Percentiles rank a stretch among this genome's conserved stretches.
Evolutionary conservation across 1,140 invertebrate species (phyloP).

Genomic region (Portunus trituberculatus): DNA sequence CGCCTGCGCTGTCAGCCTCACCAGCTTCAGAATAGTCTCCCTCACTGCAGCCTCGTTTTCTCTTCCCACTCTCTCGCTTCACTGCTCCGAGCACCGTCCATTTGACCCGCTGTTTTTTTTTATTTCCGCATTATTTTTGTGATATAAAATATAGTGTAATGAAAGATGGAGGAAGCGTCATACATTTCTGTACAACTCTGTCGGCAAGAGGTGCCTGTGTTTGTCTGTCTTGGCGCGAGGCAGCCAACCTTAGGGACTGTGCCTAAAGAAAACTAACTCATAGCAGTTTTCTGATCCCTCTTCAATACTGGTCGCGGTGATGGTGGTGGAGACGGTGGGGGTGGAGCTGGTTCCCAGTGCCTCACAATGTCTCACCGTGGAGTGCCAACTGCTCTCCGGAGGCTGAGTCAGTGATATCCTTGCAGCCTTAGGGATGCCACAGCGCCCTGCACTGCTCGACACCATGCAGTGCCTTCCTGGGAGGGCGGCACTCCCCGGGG

Average conservation of each 20-base stretch:
- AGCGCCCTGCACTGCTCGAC: neutral
- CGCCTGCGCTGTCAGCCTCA: neutral
- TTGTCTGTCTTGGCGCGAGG: neutral
- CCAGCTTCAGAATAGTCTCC: neutral
- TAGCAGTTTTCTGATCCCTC: neutral
- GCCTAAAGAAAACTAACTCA: neutral
- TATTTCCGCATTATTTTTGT: neutral
- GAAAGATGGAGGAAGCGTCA: neutral
- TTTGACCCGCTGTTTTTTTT: neutral
- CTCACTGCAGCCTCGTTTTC: neutral
- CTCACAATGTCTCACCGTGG: neutral
- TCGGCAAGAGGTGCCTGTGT: neutral
- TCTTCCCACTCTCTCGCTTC: neutral
- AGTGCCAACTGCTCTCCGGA: neutral
- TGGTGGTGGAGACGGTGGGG: neutral
- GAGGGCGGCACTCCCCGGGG: slow-evolving; percentile 52
- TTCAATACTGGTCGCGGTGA: neutral
- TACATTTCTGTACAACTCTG: neutral
- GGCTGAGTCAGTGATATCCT: neutral
- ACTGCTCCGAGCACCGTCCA: neutral
- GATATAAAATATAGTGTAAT: neutral
- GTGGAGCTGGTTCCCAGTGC: too few species aligned
- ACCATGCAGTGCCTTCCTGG: slow-evolving; percentile 32
- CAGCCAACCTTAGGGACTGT: neutral
- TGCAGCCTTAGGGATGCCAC: neutral